Evolutionary conservation across 2,797 vertebrate species (phyloP).

Genomic region (Cryptoprocta ferox): DNA sequence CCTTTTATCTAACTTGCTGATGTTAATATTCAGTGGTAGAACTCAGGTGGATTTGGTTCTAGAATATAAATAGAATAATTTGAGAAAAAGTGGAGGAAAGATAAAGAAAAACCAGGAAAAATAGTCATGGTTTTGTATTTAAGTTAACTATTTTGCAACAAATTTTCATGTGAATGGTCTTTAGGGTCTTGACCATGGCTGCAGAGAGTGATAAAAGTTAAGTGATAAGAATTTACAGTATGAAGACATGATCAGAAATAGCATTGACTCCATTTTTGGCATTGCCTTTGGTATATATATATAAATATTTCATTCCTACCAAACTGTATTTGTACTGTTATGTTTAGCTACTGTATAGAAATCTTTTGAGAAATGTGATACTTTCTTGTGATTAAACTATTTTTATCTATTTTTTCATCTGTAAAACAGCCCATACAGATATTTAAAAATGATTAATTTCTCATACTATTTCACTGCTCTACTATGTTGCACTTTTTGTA

Average conservation of each 20-base stretch:
- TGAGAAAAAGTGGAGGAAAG: neutral
- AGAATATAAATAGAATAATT: neutral
- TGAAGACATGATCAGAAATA: neutral
- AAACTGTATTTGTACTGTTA: neutral
- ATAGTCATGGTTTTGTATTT: neutral
- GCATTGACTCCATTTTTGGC: neutral
- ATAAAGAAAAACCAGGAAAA: neutral
- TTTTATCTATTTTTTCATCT: slow-evolving; percentile 47
- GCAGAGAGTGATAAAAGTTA: neutral
- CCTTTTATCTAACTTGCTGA: neutral
- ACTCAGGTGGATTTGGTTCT: neutral
- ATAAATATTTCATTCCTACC: slow-evolving; percentile 8
- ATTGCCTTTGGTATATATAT: neutral
- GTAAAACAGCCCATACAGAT: neutral
- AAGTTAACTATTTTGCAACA: neutral
- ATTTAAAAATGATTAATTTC: slow-evolving; percentile 47
- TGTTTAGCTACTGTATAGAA: neutral
- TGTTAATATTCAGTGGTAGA: neutral
- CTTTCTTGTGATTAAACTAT: slow-evolving; percentile 28
- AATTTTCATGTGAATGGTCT: neutral
- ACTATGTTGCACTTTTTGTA: neutral
- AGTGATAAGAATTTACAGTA: neutral
- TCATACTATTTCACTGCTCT: neutral
- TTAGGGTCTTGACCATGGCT: neutral
- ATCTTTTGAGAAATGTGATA: neutral